Percentiles rank a stretch among this genome's conserved stretches.
These are phyloP conservation scores for Escarpia spicata DNA, from an alignment of 2,888 invertebrate species.

Conservation along the genomic window DNA sequence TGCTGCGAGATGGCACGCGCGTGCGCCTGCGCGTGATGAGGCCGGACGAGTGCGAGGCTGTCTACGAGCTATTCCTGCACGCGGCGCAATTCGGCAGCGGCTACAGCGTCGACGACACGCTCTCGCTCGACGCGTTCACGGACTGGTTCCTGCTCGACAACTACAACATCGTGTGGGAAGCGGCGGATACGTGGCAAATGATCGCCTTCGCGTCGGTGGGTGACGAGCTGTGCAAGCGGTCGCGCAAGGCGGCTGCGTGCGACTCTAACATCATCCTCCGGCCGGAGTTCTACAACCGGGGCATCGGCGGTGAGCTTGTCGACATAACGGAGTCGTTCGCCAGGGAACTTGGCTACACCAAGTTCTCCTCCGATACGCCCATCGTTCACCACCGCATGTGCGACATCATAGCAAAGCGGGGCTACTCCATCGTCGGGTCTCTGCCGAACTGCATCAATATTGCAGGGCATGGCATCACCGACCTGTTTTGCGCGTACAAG, in stretches of 20 bases:
- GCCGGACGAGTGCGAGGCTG: not conserved
- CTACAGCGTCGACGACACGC: not conserved
- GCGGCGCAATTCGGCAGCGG: not conserved
- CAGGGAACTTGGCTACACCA: not conserved
- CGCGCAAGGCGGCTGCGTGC: not conserved
- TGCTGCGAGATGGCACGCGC: not conserved
- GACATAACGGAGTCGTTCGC: not conserved
- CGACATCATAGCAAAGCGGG: not conserved
- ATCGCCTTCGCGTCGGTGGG: not conserved
- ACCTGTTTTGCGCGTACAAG: not conserved
- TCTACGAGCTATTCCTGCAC: not conserved
- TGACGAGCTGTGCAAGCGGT: not conserved
- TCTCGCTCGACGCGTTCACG: not conserved
- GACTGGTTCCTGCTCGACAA: not conserved
- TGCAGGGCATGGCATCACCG: not conserved
- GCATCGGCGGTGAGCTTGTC: not conserved
- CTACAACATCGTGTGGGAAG: not conserved
- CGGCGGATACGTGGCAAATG: not conserved
- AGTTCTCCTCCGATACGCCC: not conserved
- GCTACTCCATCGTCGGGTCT: not conserved
- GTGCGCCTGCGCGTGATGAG: not conserved
- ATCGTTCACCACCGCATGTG: not conserved
- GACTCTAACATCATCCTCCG: not conserved
- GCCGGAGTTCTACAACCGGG: not conserved
- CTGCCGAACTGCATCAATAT: constrained; percentile 12